These are phyloP conservation scores for Neolamprologus devosi DNA, from an alignment of 2,113 vertebrate genomes.

Conservation along the genomic window DNA sequence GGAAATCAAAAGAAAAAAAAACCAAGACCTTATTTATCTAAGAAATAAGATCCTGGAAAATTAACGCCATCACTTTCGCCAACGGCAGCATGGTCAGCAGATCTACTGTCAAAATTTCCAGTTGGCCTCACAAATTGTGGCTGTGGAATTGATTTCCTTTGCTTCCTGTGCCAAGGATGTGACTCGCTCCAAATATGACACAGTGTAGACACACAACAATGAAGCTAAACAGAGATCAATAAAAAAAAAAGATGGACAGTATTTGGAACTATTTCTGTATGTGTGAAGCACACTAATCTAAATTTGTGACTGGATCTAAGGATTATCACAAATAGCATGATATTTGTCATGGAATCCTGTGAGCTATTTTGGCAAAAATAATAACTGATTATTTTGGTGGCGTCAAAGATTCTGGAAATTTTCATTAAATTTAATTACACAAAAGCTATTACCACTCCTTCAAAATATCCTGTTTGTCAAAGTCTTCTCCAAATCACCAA, in stretches of 20 bases:
- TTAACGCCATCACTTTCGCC: background rate
- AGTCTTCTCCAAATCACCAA: background rate
- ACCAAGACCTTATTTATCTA: background rate
- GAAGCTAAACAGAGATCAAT: background rate
- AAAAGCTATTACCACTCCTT: background rate
- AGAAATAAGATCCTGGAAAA: background rate
- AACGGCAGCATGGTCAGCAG: background rate
- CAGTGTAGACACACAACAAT: background rate
- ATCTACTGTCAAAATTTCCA: background rate
- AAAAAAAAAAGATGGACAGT: background rate
- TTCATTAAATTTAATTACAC: background rate
- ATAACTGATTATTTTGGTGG: background rate
- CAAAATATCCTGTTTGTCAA: background rate
- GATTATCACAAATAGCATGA: background rate
- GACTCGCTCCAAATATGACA: background rate
- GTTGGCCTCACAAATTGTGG: background rate
- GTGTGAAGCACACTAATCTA: background rate
- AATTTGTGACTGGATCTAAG: background rate
- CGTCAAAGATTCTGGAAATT: background rate
- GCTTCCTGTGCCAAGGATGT: background rate
- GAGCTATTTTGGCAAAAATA: background rate
- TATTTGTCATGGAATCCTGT: background rate
- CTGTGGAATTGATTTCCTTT: background rate
- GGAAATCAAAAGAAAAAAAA: background rate
- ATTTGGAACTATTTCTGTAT: background rate